Evolutionary conservation across 2,888 invertebrate genomes (phyloP).

Genomic region (Drosophila testacea): DNA sequence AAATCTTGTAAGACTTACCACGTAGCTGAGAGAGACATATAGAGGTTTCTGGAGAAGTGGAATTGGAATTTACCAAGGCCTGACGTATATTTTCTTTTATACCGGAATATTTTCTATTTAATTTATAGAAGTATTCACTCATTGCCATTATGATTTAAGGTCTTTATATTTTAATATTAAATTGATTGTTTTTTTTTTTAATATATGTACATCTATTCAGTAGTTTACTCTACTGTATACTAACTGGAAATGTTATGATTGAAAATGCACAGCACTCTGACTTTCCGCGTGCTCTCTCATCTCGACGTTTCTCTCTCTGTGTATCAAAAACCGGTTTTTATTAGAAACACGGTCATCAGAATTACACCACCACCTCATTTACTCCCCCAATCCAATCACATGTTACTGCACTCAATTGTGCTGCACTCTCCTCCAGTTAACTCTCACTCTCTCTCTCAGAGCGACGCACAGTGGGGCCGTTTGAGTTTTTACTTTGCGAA

Average conservation of each 20-base stretch:
- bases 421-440: neutral
- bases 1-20: conserved; percentile 42
- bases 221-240: neutral
- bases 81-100: conserved; percentile 29
- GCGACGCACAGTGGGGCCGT: no score
- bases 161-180: no score
- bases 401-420: neutral
- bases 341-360: neutral
- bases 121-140: conserved; percentile 50
- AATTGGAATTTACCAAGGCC: conserved; percentile 34
- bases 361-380: neutral
- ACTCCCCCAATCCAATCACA: neutral
- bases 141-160: conserved; percentile 20
- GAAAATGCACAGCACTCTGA: conserved; percentile 15
- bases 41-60: conserved; percentile 42
- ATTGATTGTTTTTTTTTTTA: neutral
- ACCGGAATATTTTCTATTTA: conserved; percentile 30
- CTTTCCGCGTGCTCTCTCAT: neutral
- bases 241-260: conserved; percentile 19
- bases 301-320: neutral
- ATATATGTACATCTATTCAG: conserved; percentile 1
- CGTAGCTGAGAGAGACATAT: conserved; percentile 59
- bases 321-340: conserved; percentile 7
- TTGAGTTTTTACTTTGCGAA: no score
- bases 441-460: neutral